phyloP scores from a whole-genome alignment of 1,140 invertebrate genomes.

The Teleopsis dalmanni region DNA sequence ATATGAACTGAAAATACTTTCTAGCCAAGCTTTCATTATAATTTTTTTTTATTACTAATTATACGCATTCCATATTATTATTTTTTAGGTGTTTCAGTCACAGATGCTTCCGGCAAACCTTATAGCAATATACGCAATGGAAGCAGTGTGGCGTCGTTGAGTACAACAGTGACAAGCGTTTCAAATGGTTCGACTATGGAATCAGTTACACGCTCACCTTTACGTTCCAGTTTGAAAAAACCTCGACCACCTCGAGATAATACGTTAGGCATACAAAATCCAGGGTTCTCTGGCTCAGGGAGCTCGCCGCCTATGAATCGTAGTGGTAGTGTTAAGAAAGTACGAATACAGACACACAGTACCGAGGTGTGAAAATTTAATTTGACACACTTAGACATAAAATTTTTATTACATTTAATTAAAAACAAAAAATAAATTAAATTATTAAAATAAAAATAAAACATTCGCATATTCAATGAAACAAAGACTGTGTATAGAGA shows the following conservation, averaged over 20 bases:
- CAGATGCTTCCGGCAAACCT: constrained; percentile 72
- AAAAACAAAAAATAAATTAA: too few species aligned
- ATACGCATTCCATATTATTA: too few species aligned
- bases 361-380: constrained; percentile 63
- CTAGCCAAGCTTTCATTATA: too few species aligned
- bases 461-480: too few species aligned
- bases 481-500: too few species aligned
- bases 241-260: constrained; percentile 52
- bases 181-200: constrained; percentile 54
- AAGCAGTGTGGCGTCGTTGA: constrained; percentile 68
- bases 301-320: constrained; percentile 70
- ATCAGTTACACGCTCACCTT: constrained; percentile 60
- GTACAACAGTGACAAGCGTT: constrained; percentile 61
- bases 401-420: too few species aligned
- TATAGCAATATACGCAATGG: constrained; percentile 67
- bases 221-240: constrained; percentile 75
- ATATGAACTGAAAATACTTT: too few species aligned
- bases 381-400: too few species aligned
- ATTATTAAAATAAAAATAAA: too few species aligned
- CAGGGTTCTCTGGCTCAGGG: constrained; percentile 60
- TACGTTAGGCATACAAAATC: constrained; percentile 75
- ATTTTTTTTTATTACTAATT: too few species aligned
- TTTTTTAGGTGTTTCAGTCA: constrained; percentile 63
- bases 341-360: constrained; percentile 78
- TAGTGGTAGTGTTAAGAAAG: constrained; percentile 79